These are phyloP conservation scores for Eurypyga helias DNA, from an alignment of 2,113 vertebrate genomes.

Conservation along the genomic window DNA sequence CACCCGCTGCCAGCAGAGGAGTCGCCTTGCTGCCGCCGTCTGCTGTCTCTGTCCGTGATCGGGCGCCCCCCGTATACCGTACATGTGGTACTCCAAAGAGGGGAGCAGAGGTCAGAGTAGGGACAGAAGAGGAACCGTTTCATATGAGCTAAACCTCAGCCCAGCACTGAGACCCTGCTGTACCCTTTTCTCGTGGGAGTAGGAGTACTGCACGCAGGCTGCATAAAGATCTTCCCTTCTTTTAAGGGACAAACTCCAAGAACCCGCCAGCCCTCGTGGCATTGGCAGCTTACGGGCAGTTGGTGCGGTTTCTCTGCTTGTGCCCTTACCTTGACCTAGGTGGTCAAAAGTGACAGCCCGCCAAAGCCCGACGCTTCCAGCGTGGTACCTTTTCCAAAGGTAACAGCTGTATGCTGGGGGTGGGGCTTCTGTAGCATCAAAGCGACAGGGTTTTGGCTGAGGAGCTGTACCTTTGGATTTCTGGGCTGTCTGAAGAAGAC, in stretches of 20 bases:
- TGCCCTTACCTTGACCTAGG: background rate
- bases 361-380: background rate
- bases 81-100: background rate
- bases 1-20: background rate
- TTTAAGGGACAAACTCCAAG: background rate
- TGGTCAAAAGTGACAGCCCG: background rate
- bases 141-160: background rate
- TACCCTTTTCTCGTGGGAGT: background rate
- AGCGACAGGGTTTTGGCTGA: background rate
- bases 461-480: background rate
- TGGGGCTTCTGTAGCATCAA: background rate
- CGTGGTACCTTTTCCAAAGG: background rate
- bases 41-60: background rate
- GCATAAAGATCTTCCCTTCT: background rate
- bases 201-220: background rate
- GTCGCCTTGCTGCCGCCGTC: rapidly evolving
- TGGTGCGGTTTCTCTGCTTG: background rate
- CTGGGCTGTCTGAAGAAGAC: background rate
- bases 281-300: background rate
- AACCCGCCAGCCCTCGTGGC: background rate
- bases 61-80: background rate
- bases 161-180: background rate
- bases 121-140: background rate
- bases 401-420: background rate
- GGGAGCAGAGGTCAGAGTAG: background rate